Conservation (phyloP, 2,888 invertebrate species). For the Octodonta nipae region DNA sequence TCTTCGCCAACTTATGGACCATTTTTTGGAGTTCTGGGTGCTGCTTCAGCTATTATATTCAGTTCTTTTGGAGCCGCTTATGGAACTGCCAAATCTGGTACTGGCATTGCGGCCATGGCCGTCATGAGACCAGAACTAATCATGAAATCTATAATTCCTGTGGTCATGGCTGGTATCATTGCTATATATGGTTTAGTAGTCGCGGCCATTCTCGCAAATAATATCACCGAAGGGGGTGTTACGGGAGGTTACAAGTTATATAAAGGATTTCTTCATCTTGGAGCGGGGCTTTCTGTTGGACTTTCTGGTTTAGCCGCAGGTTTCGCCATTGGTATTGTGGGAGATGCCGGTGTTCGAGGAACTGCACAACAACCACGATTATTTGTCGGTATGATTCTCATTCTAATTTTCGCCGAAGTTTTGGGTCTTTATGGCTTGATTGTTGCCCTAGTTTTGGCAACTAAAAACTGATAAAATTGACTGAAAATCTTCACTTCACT, state of each 20-base stretch:
- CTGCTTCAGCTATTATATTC: slow-evolving; percentile 97
- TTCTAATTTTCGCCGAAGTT: background rate
- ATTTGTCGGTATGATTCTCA: background rate
- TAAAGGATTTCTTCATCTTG: background rate
- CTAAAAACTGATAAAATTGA: background rate
- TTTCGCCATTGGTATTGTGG: background rate
- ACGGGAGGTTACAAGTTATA: no score
- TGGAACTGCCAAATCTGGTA: slow-evolving; percentile 99
- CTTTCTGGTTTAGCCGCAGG: background rate
- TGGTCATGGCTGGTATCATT: slow-evolving; percentile 99
- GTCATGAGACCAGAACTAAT: slow-evolving; percentile 99
- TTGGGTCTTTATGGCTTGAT: background rate
- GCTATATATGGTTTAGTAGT: slow-evolving; percentile 99
- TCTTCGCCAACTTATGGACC: slow-evolving; percentile 84
- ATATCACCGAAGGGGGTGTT: slow-evolving; percentile 52
- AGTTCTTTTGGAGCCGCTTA: slow-evolving; percentile 99
- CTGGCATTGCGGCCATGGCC: slow-evolving; percentile 98
- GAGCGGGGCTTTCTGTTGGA: background rate
- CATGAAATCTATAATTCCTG: slow-evolving; percentile 99
- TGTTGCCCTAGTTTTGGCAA: background rate
- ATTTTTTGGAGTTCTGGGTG: slow-evolving; percentile 99
- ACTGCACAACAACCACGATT: background rate
- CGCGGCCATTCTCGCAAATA: slow-evolving; percentile 92
- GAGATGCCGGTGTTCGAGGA: background rate
- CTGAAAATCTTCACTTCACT: no score